A percentile compares a stretch with the other conserved stretches of the same genome.
These are phyloP conservation scores for Rhagoletis pomonella DNA, from an alignment of 1,140 invertebrate species.

Conservation along the genomic window DNA sequence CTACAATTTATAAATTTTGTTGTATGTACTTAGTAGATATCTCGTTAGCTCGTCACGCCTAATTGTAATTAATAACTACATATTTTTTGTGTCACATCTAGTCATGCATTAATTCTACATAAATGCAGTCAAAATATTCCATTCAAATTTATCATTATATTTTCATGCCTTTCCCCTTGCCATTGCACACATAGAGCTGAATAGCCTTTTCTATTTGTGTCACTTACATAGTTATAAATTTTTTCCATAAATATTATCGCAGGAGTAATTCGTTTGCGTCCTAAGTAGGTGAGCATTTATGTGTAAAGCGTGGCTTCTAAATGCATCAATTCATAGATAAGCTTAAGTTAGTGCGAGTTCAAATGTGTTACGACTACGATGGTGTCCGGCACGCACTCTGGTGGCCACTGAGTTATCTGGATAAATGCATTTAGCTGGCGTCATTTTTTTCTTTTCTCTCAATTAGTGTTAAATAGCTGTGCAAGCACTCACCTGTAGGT, in stretches of 20 bases:
- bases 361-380: background rate
- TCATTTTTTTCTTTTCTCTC: background rate
- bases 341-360: background rate
- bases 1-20: background rate
- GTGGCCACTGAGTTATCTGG: background rate
- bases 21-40: background rate
- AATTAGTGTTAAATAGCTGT: background rate
- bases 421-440: background rate
- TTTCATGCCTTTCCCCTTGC: background rate
- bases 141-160: background rate
- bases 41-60: conserved; percentile 1
- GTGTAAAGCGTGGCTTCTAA: conserved; percentile 23
- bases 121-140: conserved; percentile 10
- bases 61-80: conserved; percentile 17
- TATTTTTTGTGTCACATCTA: background rate
- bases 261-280: conserved; percentile 4
- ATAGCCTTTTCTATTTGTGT: no score
- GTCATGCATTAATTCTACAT: background rate
- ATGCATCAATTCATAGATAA: conserved; percentile 12
- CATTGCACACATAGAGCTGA: background rate
- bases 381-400: background rate
- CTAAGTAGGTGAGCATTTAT: conserved; percentile 42
- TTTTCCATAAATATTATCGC: background rate
- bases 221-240: background rate
- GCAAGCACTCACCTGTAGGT: background rate